These are phyloP conservation scores for Mesocricetus auratus DNA, from an alignment of 2,113 vertebrate genomes.

Conservation along the genomic window DNA sequence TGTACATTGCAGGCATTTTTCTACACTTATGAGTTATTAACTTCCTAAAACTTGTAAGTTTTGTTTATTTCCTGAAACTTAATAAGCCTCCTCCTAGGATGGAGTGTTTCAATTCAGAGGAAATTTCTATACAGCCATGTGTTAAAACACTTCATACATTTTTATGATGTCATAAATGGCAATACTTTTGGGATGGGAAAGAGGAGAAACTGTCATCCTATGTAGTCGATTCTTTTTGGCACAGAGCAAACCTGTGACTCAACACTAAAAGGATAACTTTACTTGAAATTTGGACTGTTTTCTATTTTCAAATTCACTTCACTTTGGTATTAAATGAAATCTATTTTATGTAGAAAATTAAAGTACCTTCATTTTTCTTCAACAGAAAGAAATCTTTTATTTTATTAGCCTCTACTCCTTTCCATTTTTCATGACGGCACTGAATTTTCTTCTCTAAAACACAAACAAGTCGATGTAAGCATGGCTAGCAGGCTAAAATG, in stretches of 20 bases:
- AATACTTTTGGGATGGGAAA: neutral
- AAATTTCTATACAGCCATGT: neutral
- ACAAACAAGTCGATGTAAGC: slow-evolving; percentile 75
- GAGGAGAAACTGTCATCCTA: neutral
- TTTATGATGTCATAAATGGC: slow-evolving; percentile 20
- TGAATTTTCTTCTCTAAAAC: slow-evolving; percentile 75
- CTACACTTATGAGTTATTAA: neutral
- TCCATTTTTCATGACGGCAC: slow-evolving; percentile 74
- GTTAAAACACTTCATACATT: neutral
- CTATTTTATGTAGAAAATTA: slow-evolving; percentile 78
- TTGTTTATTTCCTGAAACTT: neutral
- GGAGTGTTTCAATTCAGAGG: neutral
- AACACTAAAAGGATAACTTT: slow-evolving; percentile 61
- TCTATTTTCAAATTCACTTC: slow-evolving; percentile 80
- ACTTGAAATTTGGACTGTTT: slow-evolving; percentile 63
- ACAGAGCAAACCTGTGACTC: neutral
- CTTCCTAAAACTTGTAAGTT: neutral
- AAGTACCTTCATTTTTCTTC: slow-evolving; percentile 72
- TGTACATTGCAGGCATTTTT: neutral
- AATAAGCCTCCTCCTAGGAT: neutral
- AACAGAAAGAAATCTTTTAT: slow-evolving; percentile 69
- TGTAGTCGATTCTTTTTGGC: neutral
- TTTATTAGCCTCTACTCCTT: slow-evolving; percentile 39
- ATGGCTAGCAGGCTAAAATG: slow-evolving; percentile 80
- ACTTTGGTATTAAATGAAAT: slow-evolving; percentile 68